Base-by-base conservation (phyloP, 2,797 vertebrate species). In the Triplophysa bombifrons region DNA sequence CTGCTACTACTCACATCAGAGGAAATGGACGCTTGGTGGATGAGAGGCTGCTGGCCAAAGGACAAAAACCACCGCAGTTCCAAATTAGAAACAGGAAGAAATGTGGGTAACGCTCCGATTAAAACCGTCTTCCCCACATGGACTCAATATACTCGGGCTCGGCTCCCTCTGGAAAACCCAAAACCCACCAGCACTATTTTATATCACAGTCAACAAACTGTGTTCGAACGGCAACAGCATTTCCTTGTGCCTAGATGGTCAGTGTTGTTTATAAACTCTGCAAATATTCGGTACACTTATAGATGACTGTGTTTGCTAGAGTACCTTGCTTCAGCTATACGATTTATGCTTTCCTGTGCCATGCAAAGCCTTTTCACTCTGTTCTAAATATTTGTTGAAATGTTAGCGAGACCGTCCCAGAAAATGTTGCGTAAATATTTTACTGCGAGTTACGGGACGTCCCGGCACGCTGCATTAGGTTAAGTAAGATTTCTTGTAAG, bases 21-120 rank as follows among this genome's bases (percentile, higher is more conserved):
- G 93, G 93, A 94, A 94, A 94, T 92, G 93, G 93, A 93, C 93
- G 93, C 92, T 93, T 92, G 88, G 90, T 92, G 93, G 93, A 93
- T 92, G 93, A 94, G 92, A 94, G 91, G 90, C 92, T 92, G 85
- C 92, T 94, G 92, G 93, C 93, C 92, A 89, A 86, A 69, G 90
- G 91, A 94, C 93, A 93, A 81, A 94, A 94, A 93, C 94, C 92
- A 88, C 93, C 90, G 90, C 90, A 93, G 91, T 89, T 93, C 92
- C 92, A 94, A 94, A 93, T 94, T 94, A 93, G 93, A 94, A 94
- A 94, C 93, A 94, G 94, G 94, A 94, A 94, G 92, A 92, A 90
- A 92, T 93, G 93, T 90, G 93, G 93, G 91, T 93, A 92, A 91
- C 88, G 90, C 83, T 92, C 90, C 91, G 91, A 94, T 94, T 94